A percentile compares a stretch with the other conserved stretches of the same genome.
phyloP scores from a whole-genome alignment of 2,113 vertebrate genomes.

The human region DNA sequence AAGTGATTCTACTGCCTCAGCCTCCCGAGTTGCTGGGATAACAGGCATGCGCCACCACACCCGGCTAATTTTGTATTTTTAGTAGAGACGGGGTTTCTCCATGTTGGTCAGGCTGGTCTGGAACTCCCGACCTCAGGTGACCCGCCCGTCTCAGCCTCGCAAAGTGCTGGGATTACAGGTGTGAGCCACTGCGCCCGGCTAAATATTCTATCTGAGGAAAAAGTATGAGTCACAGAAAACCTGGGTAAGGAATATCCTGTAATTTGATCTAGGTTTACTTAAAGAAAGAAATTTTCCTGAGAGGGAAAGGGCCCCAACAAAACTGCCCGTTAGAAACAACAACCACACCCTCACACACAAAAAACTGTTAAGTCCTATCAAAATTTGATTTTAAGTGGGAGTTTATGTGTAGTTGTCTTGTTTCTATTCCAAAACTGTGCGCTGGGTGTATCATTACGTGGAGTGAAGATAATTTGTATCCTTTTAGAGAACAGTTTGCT shows the following conservation, averaged over 20 bases:
- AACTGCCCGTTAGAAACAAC: background rate
- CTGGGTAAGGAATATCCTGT: background rate
- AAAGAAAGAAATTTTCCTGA: background rate
- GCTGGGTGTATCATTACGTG: background rate
- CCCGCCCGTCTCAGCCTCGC: rapidly evolving
- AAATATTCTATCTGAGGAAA: background rate
- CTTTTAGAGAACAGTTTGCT: background rate
- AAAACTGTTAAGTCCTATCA: background rate
- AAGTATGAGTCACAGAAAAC: background rate
- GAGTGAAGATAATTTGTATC: background rate
- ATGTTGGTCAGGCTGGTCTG: too few relatives aligned
- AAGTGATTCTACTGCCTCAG: too few relatives aligned
- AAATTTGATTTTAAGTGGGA: background rate
- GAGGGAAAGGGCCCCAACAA: background rate
- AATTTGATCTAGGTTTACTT: background rate
- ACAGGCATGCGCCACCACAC: too few relatives aligned
- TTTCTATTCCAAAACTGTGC: background rate
- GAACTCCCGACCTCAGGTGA: too few relatives aligned
- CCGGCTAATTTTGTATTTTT: too few relatives aligned
- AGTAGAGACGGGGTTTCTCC: too few relatives aligned
- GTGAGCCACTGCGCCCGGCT: too few relatives aligned
- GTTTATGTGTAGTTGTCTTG: background rate
- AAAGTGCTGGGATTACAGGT: too few relatives aligned
- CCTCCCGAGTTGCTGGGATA: too few relatives aligned
- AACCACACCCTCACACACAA: too few relatives aligned